phyloP scores from a whole-genome alignment of 2,113 vertebrate species.

The Donacobius atricapilla region DNA sequence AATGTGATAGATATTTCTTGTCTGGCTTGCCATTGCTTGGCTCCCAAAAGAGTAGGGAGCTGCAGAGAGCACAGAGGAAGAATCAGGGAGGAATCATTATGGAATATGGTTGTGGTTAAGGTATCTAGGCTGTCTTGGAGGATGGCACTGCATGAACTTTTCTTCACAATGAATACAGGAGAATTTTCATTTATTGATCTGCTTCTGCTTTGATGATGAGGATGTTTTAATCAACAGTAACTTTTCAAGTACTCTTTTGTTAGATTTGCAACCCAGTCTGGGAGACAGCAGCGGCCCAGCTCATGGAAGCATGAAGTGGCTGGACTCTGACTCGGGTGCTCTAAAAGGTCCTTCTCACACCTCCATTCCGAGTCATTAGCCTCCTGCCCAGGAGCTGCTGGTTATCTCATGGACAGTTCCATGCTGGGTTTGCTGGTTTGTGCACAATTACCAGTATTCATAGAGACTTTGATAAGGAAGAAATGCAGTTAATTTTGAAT shows the following conservation, averaged over 20 bases:
- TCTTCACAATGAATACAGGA: not conserved
- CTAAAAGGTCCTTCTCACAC: not conserved
- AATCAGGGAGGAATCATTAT: not conserved
- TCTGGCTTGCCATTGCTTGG: not conserved
- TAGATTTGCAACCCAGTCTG: not conserved
- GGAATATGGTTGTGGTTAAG: not conserved
- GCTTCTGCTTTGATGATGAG: not conserved
- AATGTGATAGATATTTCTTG: not conserved
- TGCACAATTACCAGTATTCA: not conserved
- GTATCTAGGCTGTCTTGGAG: not conserved
- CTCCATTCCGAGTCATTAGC: not conserved
- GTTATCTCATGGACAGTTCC: not conserved
- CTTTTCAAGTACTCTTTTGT: not conserved
- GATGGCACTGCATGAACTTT: not conserved
- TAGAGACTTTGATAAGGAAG: not conserved
- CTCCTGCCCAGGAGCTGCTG: not conserved
- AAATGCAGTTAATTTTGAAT: not conserved
- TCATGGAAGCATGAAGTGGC: fast-evolving
- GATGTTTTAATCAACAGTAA: not conserved
- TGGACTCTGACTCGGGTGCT: not conserved
- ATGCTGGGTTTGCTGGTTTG: not conserved
- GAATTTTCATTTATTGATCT: not conserved
- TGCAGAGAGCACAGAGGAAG: not conserved
- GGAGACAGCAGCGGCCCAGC: not conserved
- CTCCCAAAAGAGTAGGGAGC: not conserved